Evolutionary conservation across 2,797 vertebrate genomes (phyloP), one percentile per base, ranked within the genome.

Genomic region (Neostethus bicornis): DNA sequence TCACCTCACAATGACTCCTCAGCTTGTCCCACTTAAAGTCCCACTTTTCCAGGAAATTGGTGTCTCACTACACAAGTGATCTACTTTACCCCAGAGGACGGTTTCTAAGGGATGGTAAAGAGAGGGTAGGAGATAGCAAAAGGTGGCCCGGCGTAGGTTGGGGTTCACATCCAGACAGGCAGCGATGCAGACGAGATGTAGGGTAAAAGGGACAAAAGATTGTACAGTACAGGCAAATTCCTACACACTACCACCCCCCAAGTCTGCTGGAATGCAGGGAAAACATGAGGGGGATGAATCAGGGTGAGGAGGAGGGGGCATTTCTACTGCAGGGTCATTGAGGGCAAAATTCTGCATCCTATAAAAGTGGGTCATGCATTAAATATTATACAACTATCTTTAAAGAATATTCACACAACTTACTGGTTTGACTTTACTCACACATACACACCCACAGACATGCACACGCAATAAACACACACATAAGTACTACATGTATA

Each of bases 371-470:
- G 85, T 85, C 83, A 74, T 8, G 60, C 65, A 62, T 88, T 60
- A 88, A 89, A 88, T 81, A 84, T 86, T 65, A 52, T 86, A 75
- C 58, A 72, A 67, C 61, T 63, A 60, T 87, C 64, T 38, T 57
- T 88, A 82, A 87, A 79, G 80, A 73, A 85, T 72, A 42, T 60
- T 35, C 61, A 56, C 57, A 78, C 64, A 77, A 58, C 58, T 59
- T 7, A 28, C 32, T 38, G 60, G 69, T 67, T 77, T 44, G 64
- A 69, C 69, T 50, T 43, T 48, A 19, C 59, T 53, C 56, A 73
- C 70, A 75, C 28, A 54, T 31, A 74, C 25, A 28, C 26, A 55
- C 41, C 24, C 38, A 8, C 35, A 5, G 4, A 1, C 51, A 0
- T 35, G n/a, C 51, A 31, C 45, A 25, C 12, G n/a, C 8, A n/a